Conservation (phyloP, 2,888 invertebrate species). For the Polymixis flavicincta region DNA sequence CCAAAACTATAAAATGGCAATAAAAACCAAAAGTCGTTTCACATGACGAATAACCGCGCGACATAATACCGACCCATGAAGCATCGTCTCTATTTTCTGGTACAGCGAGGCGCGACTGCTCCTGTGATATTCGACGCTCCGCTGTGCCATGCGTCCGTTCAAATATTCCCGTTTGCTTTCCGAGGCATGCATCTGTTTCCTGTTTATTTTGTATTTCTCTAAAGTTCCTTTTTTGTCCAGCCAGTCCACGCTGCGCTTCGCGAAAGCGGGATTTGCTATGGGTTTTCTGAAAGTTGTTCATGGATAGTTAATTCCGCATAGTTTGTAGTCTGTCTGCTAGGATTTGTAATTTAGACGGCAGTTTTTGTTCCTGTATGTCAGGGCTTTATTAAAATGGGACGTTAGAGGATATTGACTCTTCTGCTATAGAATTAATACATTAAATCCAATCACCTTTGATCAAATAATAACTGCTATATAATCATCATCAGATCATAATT, state of each 20-base stretch:
- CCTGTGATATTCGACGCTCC: conserved; percentile 90
- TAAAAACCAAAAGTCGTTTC: conserved; percentile 38
- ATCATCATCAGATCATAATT: too few species aligned
- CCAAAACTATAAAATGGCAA: conserved; percentile 28
- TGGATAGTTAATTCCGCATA: conserved; percentile 65
- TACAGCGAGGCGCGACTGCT: conserved; percentile 92
- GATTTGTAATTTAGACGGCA: conserved; percentile 31
- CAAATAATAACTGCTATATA: neutral
- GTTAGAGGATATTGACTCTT: conserved; percentile 14
- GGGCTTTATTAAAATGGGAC: conserved; percentile 23
- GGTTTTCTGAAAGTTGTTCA: conserved; percentile 82
- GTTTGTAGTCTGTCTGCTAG: conserved; percentile 40
- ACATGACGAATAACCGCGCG: conserved; percentile 45
- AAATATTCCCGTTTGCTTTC: conserved; percentile 83
- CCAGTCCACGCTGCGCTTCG: conserved; percentile 84
- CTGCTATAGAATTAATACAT: neutral
- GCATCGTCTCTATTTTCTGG: conserved; percentile 92
- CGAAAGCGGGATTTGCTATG: conserved; percentile 88
- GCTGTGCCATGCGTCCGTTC: conserved; percentile 76
- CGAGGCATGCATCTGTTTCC: conserved; percentile 86
- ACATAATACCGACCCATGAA: conserved; percentile 90
- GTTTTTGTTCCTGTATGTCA: conserved; percentile 22
- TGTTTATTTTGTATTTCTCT: conserved; percentile 82
- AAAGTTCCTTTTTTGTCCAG: conserved; percentile 72
- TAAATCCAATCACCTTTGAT: neutral